Conservation (phyloP, 37 sponge, comb jelly and placozoan genomes). For the Agelas oroides region DNA sequence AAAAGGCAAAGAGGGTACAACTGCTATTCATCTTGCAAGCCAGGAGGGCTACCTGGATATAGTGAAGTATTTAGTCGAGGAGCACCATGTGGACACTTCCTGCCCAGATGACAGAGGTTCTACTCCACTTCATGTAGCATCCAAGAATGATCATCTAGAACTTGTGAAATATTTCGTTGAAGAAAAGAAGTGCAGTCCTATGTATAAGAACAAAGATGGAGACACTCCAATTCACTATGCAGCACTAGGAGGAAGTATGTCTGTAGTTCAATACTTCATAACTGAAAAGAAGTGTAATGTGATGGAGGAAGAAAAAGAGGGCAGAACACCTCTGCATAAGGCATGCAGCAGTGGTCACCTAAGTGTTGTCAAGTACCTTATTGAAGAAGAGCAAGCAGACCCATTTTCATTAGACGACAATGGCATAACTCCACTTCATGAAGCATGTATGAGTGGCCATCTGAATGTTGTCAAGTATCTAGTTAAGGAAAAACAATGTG, state of each 20-base stretch:
- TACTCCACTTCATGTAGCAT: slow-evolving; percentile 10
- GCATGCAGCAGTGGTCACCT: slow-evolving; percentile 16
- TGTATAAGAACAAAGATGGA: background rate
- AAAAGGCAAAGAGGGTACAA: background rate
- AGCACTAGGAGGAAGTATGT: background rate
- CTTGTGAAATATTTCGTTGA: background rate
- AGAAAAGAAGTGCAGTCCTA: slow-evolving; percentile 11
- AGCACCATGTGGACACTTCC: background rate
- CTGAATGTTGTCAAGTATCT: slow-evolving; percentile 1
- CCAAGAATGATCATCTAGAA: background rate
- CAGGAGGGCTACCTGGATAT: slow-evolving; percentile 26
- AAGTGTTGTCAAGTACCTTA: slow-evolving; percentile 20
- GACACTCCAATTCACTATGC: slow-evolving; percentile 10
- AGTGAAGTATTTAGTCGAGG: background rate
- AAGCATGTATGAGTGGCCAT: background rate
- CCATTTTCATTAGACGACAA: background rate
- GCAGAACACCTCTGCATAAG: background rate
- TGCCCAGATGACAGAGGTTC: background rate
- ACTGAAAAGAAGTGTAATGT: background rate
- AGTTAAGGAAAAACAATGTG: background rate
- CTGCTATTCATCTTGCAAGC: slow-evolving; percentile 12
- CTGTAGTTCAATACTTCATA: slow-evolving; percentile 1
- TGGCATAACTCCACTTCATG: background rate
- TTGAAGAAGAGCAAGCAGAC: background rate
- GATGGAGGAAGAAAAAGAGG: background rate